These are phyloP conservation scores for Acropora tenuis DNA, from an alignment of 64 coral and sea anemone genomes.

Conservation along the genomic window DNA sequence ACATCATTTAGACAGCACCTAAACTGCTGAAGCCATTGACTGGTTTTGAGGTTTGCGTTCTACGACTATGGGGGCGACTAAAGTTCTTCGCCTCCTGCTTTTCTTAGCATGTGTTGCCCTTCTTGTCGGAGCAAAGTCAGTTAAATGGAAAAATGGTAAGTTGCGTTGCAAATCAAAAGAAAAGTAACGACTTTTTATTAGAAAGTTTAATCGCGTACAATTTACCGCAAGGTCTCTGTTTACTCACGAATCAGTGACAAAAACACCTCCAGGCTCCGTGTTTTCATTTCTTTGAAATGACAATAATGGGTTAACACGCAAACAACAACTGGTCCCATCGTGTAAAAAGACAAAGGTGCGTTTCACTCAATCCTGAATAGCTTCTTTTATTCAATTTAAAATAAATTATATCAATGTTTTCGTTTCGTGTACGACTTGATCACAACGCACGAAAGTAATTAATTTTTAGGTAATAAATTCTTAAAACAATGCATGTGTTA, in stretches of 20 bases:
- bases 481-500: not conserved
- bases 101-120: conserved; percentile 1
- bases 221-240: no score
- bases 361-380: no score
- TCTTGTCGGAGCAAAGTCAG: conserved; percentile 14
- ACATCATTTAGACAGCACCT: conserved; percentile 34
- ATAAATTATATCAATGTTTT: not conserved
- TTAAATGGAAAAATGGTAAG: conserved; percentile 36
- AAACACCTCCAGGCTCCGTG: not conserved
- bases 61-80: not conserved
- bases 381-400: no score
- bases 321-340: not conserved
- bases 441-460: not conserved
- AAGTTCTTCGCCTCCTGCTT: not conserved
- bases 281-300: not conserved
- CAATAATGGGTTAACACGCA: not conserved
- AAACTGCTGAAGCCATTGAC: not conserved
- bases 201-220: not conserved
- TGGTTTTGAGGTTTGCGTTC: not conserved
- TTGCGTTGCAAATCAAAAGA: not conserved
- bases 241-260: not conserved
- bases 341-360: not conserved
- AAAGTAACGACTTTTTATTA: not conserved
- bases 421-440: not conserved
- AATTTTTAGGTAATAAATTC: not conserved